phyloP scores from a whole-genome alignment of 2,888 invertebrate species.

The Stenodera caucasica region DNA sequence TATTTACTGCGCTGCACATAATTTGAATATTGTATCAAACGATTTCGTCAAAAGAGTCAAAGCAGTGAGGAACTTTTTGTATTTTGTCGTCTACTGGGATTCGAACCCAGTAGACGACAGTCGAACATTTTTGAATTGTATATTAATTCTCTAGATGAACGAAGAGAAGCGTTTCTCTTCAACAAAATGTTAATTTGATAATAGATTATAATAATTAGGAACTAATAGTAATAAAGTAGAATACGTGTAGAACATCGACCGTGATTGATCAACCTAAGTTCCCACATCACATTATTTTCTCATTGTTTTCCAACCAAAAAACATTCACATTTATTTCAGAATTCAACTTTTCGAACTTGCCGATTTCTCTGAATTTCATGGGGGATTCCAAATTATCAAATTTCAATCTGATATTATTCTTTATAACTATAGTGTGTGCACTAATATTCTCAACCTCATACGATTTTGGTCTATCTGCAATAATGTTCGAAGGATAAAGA shows the following conservation, averaged over 20 bases:
- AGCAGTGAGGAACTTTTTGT: constrained; percentile 20
- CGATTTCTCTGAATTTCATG: background rate
- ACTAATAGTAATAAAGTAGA: too few species aligned
- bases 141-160: too few species aligned
- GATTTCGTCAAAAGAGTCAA: constrained; percentile 12
- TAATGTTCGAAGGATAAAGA: background rate
- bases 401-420: too few species aligned
- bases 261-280: too few species aligned
- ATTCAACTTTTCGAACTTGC: background rate
- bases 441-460: background rate
- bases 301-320: background rate
- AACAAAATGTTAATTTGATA: too few species aligned
- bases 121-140: too few species aligned
- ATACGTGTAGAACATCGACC: too few species aligned
- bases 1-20: constrained; percentile 24
- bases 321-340: background rate
- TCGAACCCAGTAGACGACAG: too few species aligned
- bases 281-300: too few species aligned
- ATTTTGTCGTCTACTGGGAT: too few species aligned
- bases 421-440: background rate
- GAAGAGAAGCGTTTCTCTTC: too few species aligned
- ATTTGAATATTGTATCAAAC: constrained; percentile 23
- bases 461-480: background rate
- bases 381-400: background rate
- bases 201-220: too few species aligned